Evolutionary conservation across 2,113 vertebrate genomes (phyloP), one percentile per base, ranked within the genome.

Genomic region (Patagioenas fasciata): DNA sequence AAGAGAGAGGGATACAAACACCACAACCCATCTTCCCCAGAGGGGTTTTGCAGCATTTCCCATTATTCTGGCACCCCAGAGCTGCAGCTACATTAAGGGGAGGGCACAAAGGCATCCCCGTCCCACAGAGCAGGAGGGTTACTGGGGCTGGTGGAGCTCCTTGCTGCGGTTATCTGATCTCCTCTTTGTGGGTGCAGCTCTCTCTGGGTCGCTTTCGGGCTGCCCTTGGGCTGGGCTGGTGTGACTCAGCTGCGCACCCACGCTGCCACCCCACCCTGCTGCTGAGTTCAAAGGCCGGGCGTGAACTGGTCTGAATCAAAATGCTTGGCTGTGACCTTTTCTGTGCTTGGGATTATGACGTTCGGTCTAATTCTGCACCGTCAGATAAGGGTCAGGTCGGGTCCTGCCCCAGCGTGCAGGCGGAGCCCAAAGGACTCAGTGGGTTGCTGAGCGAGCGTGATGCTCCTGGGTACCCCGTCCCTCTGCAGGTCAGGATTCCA

Each of bases 1-100:
- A 16, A 77, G 20, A 14, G 0, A 5, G 34, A 10, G 20, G 40
- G 31, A 19, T 10, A 24, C 34, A 48, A 79, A 58, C 34, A 31
- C 44, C 47, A 24, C 1, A 0, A 24, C 26, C 5, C 19, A 10
- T 16, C 13, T 58, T 1, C 19, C 21, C 25, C n/a, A 1, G 31
- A 0, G 4, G 5, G 17, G 11, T 5, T 15, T 67, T 60, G 31
- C 18, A 71, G 25, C 19, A 11, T 58, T 65, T 60, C 16, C 38
- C 26, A 0, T 29, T 62, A 44, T 58, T 29, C 44, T 38, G 31
- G n/a, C 40, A 36, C 13, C 6, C 20, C 44, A n/a, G 51, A 88
- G 36, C 44, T 50, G 53, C 7, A 69, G 23, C 11, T 31, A 18
- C 3, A 4, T 19, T 16, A 34, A 19, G 42, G 11, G 21, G 15